These are phyloP conservation scores for Apocrypta bakeri DNA, from an alignment of 1,140 invertebrate genomes.

Conservation along the genomic window DNA sequence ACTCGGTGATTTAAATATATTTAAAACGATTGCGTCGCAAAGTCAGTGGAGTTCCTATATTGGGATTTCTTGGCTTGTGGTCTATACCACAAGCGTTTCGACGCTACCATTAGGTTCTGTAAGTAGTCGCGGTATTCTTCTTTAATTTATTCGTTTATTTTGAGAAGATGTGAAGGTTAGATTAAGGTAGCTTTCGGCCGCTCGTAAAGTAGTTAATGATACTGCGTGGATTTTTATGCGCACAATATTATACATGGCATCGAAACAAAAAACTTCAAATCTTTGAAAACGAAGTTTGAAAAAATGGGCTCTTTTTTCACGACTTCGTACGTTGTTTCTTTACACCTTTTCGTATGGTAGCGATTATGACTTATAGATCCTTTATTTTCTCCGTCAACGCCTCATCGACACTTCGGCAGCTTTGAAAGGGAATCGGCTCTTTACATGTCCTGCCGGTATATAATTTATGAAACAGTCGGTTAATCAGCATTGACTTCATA, in stretches of 20 bases:
- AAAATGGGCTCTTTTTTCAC: too few species aligned
- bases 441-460: constrained; percentile 47
- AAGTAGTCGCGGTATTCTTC: not conserved
- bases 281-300: too few species aligned
- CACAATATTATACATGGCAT: too few species aligned
- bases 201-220: too few species aligned
- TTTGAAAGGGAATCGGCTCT: constrained; percentile 34
- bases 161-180: not conserved
- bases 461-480: constrained; percentile 32
- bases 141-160: not conserved
- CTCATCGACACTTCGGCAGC: not conserved
- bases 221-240: too few species aligned
- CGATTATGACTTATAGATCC: too few species aligned
- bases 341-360: not conserved
- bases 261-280: too few species aligned
- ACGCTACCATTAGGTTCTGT: not conserved
- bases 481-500: constrained; percentile 30
- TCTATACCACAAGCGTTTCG: too few species aligned
- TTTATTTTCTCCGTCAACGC: not conserved
- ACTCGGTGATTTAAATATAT: constrained; percentile 62
- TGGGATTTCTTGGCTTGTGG: not conserved
- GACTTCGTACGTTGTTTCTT: too few species aligned
- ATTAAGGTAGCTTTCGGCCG: too few species aligned
- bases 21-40: constrained; percentile 51
- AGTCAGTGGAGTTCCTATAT: not conserved